Evolutionary conservation across 1,140 invertebrate genomes (phyloP), one percentile per base, ranked within the genome.

Genomic region (Heliconius hermathena): DNA sequence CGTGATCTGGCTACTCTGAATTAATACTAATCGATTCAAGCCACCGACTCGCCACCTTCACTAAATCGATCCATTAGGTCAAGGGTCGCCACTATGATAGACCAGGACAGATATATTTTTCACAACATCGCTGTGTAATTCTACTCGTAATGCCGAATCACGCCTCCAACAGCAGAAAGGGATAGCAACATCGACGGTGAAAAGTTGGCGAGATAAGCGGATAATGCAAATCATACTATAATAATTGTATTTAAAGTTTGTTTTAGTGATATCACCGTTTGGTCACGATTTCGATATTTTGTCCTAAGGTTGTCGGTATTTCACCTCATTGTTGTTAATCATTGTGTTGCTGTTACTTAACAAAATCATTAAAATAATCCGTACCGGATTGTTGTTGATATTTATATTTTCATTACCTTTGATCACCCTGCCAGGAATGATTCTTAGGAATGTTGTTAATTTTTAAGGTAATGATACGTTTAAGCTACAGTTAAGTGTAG

Each of bases 61-160:
- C 90, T 86, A 90, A 89, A 91, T 91, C 91, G 91, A 91, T 90
- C 88, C 87, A 83, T 88, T 89, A 90, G 91, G 92, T 94, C 92
- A 94, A 90, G 91, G 90, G 91, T 93, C 91, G 88, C 80, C 79
- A 73, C 81, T 84, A 80, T 82, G 91, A 80, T 85, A 89, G 90
- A 94, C 88, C 82, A 85, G 88, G 92, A 94, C 88, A 84, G 89
- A 84, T 87, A 91, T 91, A 90, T 77, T 89, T 91, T 86, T 84
- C 85, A 83, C 83, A 73, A 85, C 85, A 89, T 76, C 88, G 85
- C 89, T 84, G 83, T 87, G 84, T 85, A 88, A 91, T 89, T 89
- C 86, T 83, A 84, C 85, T 90, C 86, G 88, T 89, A 92, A 89
- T 90, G 85, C 88, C 90, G 88, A 93, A 93, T 93, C 91, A 94